A percentile compares a stretch with the other conserved stretches of the same genome.
These are phyloP conservation scores for Mus spicilegus DNA, from an alignment of 2,113 vertebrate species.

Conservation along the genomic window DNA sequence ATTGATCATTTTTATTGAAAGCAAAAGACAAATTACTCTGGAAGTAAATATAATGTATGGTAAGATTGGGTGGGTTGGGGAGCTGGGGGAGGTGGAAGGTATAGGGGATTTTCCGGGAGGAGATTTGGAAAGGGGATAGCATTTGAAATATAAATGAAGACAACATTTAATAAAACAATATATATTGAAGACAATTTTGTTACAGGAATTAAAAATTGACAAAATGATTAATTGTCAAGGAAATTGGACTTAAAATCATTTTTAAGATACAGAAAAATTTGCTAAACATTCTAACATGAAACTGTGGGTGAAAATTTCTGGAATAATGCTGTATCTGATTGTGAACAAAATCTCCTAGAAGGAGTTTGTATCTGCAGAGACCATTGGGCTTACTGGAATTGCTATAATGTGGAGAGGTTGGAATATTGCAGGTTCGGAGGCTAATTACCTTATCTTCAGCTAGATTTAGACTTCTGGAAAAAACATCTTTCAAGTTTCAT, in stretches of 20 bases:
- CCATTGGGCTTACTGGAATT: not conserved
- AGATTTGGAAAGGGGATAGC: no score
- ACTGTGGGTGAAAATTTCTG: not conserved
- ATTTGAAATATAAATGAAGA: no score
- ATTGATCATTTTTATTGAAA: not conserved
- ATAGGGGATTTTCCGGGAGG: no score
- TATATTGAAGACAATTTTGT: not conserved
- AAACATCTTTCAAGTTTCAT: no score
- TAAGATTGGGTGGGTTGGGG: not conserved
- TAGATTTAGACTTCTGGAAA: not conserved
- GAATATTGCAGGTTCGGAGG: not conserved
- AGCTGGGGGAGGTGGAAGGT: no score
- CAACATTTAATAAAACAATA: no score
- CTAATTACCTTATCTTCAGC: not conserved
- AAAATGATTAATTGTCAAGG: not conserved
- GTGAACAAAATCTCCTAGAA: not conserved
- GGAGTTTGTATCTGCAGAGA: not conserved
- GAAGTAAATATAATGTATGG: not conserved
- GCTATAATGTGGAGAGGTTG: not conserved
- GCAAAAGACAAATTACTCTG: not conserved
- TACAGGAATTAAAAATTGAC: not conserved
- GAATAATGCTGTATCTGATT: not conserved
- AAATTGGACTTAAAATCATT: not conserved
- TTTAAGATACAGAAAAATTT: not conserved
- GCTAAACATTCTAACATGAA: not conserved